A percentile compares a stretch with the other conserved stretches of the same genome.
These are phyloP conservation scores for Paratrypauchen microcephalus DNA, from an alignment of 2,797 vertebrate genomes.

Conservation along the genomic window DNA sequence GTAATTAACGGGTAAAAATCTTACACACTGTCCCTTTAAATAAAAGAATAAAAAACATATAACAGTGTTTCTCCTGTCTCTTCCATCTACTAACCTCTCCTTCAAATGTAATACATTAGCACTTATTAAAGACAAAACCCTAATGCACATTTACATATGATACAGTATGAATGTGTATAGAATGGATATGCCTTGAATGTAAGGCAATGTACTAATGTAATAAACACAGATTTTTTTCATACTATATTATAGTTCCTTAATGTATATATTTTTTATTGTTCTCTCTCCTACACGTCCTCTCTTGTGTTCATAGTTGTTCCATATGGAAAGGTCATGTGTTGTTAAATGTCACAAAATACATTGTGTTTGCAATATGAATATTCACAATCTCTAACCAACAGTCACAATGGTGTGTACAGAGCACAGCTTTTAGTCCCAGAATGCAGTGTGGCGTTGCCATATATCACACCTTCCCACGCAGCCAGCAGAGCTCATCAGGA, in stretches of 20 bases:
- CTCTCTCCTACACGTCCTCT: constrained; percentile 16
- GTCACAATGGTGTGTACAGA: constrained; percentile 8
- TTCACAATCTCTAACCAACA: constrained; percentile 4
- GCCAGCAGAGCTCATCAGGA: constrained; percentile 29
- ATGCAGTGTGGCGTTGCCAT: constrained; percentile 14
- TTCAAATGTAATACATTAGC: neutral
- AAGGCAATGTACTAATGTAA: too few relatives aligned
- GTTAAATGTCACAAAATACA: constrained; percentile 24
- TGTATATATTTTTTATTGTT: neutral
- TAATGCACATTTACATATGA: too few relatives aligned
- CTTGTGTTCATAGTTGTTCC: constrained; percentile 48
- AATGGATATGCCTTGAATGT: too few relatives aligned
- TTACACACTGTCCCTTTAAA: too few relatives aligned
- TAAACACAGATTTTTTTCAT: neutral
- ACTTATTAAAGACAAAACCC: too few relatives aligned
- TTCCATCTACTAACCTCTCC: neutral
- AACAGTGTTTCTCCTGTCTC: neutral
- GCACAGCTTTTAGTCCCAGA: constrained; percentile 24
- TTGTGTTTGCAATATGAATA: constrained; percentile 3
- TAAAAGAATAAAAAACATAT: too few relatives aligned
- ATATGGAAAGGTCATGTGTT: constrained; percentile 50
- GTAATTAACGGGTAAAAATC: too few relatives aligned
- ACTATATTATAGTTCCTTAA: neutral
- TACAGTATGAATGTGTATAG: too few relatives aligned
- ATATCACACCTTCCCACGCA: constrained; percentile 27